Evolutionary conservation across 2,797 vertebrate species (phyloP).

Genomic region (Astyanax mexicanus): DNA sequence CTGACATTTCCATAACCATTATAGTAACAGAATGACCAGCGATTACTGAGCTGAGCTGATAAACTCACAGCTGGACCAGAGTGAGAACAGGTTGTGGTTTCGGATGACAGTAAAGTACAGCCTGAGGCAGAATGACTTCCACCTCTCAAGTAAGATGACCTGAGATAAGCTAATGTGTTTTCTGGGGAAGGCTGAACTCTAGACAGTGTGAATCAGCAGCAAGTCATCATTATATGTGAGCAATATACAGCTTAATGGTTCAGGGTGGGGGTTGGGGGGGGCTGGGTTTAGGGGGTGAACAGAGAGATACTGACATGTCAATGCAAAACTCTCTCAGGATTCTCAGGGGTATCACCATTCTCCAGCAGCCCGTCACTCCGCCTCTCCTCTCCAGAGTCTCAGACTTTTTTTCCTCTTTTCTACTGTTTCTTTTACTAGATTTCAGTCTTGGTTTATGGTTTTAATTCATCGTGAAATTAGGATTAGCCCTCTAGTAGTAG

Average conservation of each 20-base stretch:
- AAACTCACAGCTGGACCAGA: neutral
- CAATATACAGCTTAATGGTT: conserved; percentile 24
- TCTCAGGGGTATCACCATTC: conserved; percentile 6
- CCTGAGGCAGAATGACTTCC: conserved; percentile 3
- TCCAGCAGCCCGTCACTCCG: neutral
- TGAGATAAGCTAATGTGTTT: conserved; percentile 26
- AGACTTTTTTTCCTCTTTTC: neutral
- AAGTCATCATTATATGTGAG: conserved; percentile 1
- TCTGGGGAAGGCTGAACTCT: conserved; percentile 15
- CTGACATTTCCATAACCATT: neutral
- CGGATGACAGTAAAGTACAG: conserved; percentile 7
- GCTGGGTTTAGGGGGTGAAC: no score
- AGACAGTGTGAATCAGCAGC: conserved; percentile 35
- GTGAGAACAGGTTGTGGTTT: neutral
- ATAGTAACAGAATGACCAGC: neutral
- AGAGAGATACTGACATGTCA: conserved; percentile 36
- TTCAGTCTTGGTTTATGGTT: neutral
- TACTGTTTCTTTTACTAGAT: neutral
- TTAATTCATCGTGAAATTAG: neutral
- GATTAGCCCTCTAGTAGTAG: neutral
- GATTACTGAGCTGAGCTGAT: neutral
- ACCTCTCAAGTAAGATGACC: conserved; percentile 19
- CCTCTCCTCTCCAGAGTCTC: neutral
- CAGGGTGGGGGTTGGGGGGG: no score
- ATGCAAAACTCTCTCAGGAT: conserved; percentile 24